Evolutionary conservation across 2,888 invertebrate genomes (phyloP).

Genomic region (Monochamus alternatus): DNA sequence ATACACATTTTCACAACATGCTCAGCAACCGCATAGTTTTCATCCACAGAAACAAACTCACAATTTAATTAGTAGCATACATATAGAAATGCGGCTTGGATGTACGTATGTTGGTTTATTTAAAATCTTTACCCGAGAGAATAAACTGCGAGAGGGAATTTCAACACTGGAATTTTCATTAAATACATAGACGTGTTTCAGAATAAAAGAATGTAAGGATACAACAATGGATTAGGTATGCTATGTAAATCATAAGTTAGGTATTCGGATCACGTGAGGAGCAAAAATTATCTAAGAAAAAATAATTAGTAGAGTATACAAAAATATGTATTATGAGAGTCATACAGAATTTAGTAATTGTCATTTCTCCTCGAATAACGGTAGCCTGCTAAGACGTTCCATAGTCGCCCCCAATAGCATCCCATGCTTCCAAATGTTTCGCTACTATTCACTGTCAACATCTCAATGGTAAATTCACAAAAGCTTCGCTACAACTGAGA

Average conservation of each 20-base stretch:
- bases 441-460: no score
- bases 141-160: constrained; percentile 6
- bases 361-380: no score
- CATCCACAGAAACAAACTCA: constrained; percentile 2
- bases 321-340: background rate
- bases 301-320: background rate
- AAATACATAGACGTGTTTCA: constrained; percentile 7
- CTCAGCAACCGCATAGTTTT: constrained; percentile 10
- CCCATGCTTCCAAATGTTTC: no score
- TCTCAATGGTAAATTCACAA: no score
- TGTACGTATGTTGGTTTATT: background rate
- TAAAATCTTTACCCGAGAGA: constrained; percentile 9
- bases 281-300: background rate
- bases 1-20: background rate
- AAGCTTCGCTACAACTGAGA: no score
- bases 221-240: background rate
- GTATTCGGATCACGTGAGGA: background rate
- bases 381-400: no score
- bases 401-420: no score
- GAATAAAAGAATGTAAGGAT: background rate
- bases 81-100: background rate
- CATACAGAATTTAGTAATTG: no score
- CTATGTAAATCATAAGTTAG: background rate
- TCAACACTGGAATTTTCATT: background rate
- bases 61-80: constrained; percentile 7